A percentile compares a stretch with the other conserved stretches of the same genome.
These are phyloP conservation scores for Leptinotarsa haldemani DNA, from an alignment of 2,888 invertebrate species.

Conservation along the genomic window DNA sequence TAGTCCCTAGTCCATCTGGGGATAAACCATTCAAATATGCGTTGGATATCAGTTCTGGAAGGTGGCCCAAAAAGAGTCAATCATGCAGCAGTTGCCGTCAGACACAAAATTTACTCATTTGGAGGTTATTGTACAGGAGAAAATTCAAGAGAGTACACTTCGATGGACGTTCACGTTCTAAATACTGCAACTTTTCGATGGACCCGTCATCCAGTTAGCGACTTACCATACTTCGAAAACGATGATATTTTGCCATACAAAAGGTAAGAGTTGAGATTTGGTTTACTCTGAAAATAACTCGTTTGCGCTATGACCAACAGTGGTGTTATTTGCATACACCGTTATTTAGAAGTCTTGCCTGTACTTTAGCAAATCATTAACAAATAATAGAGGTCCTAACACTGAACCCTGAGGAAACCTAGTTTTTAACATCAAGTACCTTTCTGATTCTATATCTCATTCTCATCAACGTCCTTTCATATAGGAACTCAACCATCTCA, in stretches of 20 bases:
- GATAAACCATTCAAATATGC: conserved; percentile 68
- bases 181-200: conserved; percentile 78
- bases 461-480: no score
- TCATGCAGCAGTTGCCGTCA: conserved; percentile 88
- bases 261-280: conserved; percentile 61
- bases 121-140: conserved; percentile 92
- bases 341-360: no score
- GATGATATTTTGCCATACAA: conserved; percentile 77
- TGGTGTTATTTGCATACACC: no score
- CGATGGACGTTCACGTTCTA: conserved; percentile 89
- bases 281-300: no score
- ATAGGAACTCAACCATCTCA: no score
- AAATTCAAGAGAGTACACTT: conserved; percentile 78
- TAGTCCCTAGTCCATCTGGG: neutral
- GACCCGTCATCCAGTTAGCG: conserved; percentile 69
- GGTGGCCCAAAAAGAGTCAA: conserved; percentile 93
- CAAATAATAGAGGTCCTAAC: no score
- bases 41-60: conserved; percentile 87
- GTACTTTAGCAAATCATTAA: no score
- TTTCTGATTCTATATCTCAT: no score
- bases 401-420: no score
- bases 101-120: conserved; percentile 86
- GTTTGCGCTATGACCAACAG: no score
- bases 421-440: no score
- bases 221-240: conserved; percentile 66